Conservation (phyloP, 1,140 invertebrate species). For the Drosophila pandora region DNA sequence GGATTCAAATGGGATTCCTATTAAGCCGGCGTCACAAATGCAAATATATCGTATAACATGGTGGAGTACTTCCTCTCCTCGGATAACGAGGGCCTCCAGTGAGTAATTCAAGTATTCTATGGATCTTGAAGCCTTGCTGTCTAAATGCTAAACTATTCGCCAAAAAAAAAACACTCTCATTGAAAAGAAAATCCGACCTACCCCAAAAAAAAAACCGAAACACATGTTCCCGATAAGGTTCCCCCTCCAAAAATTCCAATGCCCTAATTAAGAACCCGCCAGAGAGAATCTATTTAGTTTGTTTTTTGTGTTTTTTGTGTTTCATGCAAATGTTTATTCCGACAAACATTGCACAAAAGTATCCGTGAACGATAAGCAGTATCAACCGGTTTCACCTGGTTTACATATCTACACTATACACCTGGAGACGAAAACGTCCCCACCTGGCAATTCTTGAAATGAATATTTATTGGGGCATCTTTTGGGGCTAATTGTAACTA, state of each 20-base stretch:
- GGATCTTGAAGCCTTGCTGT: no score
- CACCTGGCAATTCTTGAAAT: neutral
- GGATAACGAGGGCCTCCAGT: conserved; percentile 6
- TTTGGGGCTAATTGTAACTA: neutral
- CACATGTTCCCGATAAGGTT: conserved; percentile 20
- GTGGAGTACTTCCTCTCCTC: neutral
- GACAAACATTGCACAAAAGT: conserved; percentile 29
- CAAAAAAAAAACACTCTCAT: neutral
- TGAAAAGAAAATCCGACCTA: conserved; percentile 27
- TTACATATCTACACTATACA: neutral
- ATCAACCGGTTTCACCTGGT: conserved; percentile 47
- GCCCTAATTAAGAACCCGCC: conserved; percentile 28
- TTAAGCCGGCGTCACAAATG: neutral
- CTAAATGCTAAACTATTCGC: no score
- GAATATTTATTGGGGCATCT: neutral
- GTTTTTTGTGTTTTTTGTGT: conserved; percentile 22
- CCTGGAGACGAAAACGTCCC: neutral
- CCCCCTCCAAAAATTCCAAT: conserved; percentile 1
- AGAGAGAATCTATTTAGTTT: conserved; percentile 18
- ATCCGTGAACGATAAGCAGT: conserved; percentile 17
- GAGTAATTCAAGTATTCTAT: conserved; percentile 41
- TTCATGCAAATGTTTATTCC: conserved; percentile 38
- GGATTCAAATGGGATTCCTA: neutral
- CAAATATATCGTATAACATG: conserved; percentile 6
- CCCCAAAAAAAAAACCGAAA: conserved; percentile 8